A percentile compares a stretch with the other conserved stretches of the same genome.
Evolutionary conservation across 2,888 invertebrate genomes (phyloP).

Genomic region (Acleris holmiana): DNA sequence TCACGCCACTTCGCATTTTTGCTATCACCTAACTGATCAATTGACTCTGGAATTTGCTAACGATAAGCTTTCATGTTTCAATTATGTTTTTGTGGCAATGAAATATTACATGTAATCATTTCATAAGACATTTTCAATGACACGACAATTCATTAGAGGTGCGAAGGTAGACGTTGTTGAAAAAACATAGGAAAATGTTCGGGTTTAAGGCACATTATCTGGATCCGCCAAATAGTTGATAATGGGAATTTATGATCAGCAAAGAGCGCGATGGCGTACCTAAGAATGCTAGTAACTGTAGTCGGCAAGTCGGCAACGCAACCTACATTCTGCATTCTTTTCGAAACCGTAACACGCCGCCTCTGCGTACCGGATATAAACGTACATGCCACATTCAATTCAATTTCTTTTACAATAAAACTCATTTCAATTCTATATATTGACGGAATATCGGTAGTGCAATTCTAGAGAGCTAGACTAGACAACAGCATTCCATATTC

Average conservation of each 20-base stretch:
- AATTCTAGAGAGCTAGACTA: constrained; percentile 78
- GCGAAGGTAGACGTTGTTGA: not conserved
- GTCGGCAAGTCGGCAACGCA: constrained; percentile 77
- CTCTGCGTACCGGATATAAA: constrained; percentile 80
- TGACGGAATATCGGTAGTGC: constrained; percentile 64
- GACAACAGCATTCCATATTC: constrained; percentile 59
- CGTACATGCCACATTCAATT: constrained; percentile 71
- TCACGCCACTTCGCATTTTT: constrained; percentile 57
- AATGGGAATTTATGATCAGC: constrained; percentile 21
- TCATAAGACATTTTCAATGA: constrained; percentile 4
- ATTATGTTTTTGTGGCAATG: constrained; percentile 39
- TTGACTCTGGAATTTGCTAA: constrained; percentile 50
- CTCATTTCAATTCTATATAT: constrained; percentile 62
- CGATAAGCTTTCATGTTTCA: constrained; percentile 51
- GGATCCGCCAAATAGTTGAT: not conserved
- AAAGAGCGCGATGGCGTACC: constrained; percentile 63
- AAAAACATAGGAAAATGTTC: no score
- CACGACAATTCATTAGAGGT: not conserved
- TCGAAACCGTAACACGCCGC: constrained; percentile 83
- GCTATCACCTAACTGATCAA: constrained; percentile 45
- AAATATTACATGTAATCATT: constrained; percentile 34
- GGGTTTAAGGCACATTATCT: not conserved
- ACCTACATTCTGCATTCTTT: constrained; percentile 84
- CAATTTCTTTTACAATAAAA: constrained; percentile 70
- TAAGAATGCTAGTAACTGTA: constrained; percentile 77